Evolutionary conservation across 2,888 invertebrate species (phyloP).

Genomic region (Willowsia nigromaculata): DNA sequence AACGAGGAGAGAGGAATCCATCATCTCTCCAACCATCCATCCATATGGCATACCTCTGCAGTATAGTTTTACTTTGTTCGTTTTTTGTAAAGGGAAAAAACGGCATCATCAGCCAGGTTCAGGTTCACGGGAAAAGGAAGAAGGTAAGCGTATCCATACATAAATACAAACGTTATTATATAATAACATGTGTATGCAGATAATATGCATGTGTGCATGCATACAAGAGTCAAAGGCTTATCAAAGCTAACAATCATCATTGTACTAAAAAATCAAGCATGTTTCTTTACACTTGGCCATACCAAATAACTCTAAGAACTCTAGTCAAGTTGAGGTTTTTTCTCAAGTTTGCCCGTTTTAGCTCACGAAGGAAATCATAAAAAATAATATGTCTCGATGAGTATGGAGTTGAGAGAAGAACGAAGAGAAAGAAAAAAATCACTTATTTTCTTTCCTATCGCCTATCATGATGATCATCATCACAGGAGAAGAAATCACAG

Average conservation of each 20-base stretch:
- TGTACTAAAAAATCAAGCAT: not conserved
- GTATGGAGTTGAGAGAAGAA: not conserved
- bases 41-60: not conserved
- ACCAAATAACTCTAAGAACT: no score
- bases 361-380: constrained; percentile 48
- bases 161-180: not conserved
- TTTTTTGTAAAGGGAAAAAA: constrained; percentile 3
- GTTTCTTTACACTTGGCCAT: no score
- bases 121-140: constrained; percentile 55
- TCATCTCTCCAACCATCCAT: not conserved
- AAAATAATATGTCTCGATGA: constrained; percentile 29
- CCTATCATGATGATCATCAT: no score
- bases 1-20: no score
- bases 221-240: not conserved
- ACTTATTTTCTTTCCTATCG: not conserved
- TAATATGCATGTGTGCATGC: not conserved
- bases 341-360: constrained; percentile 5
- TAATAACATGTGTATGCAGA: not conserved
- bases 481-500: not conserved
- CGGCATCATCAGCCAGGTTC: constrained; percentile 42
- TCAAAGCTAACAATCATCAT: not conserved
- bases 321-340: not conserved
- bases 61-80: not conserved
- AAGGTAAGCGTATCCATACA: not conserved
- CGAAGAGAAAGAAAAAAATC: not conserved